Evolutionary conservation across 1,140 invertebrate species (phyloP).

Genomic region (Drosophila pseudoananassae): DNA sequence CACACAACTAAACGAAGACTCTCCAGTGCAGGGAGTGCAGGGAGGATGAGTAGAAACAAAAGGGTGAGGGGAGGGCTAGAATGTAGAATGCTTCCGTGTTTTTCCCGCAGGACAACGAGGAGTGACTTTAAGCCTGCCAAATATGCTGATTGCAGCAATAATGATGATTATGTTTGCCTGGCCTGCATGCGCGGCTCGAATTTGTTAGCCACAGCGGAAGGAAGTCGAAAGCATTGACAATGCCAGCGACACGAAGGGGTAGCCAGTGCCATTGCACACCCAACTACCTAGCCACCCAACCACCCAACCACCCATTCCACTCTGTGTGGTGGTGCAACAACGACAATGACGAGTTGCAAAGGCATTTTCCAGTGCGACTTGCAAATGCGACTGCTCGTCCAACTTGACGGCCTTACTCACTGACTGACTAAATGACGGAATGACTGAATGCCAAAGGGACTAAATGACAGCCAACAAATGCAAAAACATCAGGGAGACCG

Average conservation of each 20-base stretch:
- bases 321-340: conserved; percentile 3
- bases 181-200: conserved; percentile 77
- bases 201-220: conserved; percentile 79
- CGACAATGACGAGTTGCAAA: conserved; percentile 73
- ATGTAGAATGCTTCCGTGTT: conserved; percentile 64
- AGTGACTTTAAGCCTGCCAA: conserved; percentile 66
- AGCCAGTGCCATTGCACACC: conserved; percentile 14
- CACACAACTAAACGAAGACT: conserved; percentile 57
- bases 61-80: conserved; percentile 4
- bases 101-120: conserved; percentile 19
- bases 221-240: conserved; percentile 80
- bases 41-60: no score
- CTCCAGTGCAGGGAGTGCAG: neutral
- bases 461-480: conserved; percentile 73
- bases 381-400: conserved; percentile 59
- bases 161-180: conserved; percentile 80
- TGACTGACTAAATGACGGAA: conserved; percentile 16
- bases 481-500: conserved; percentile 20
- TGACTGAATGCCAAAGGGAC: conserved; percentile 49
- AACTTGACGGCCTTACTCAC: conserved; percentile 35
- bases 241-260: conserved; percentile 70
- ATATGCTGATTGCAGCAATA: conserved; percentile 80
- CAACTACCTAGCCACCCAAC: conserved; percentile 2
- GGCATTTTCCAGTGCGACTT: conserved; percentile 71
- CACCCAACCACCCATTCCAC: no score